These are phyloP conservation scores for Hippocampus zosterae DNA, from an alignment of 2,113 vertebrate species.

Conservation along the genomic window DNA sequence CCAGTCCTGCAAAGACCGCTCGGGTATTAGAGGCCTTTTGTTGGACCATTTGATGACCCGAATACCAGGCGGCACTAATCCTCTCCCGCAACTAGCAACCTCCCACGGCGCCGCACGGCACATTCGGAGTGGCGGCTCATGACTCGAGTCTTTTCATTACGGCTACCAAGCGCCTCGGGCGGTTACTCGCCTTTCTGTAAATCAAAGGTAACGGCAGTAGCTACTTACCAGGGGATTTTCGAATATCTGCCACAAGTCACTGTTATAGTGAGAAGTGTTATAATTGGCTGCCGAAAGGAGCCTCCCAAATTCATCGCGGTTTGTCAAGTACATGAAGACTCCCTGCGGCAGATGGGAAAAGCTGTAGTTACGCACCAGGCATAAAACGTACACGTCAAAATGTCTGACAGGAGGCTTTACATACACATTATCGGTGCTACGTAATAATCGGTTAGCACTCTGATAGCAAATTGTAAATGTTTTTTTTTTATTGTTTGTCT, in stretches of 20 bases:
- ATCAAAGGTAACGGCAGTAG: constrained; percentile 5
- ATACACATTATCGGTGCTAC: constrained; percentile 24
- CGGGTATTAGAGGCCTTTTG: constrained; percentile 20
- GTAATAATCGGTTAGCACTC: constrained; percentile 18
- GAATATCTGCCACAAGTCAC: constrained; percentile 97
- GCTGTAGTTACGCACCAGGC: constrained; percentile 39
- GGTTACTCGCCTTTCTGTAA: constrained; percentile 6
- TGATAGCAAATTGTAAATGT: constrained; percentile 6
- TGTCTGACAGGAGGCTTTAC: constrained; percentile 8
- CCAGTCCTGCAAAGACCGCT: constrained; percentile 83
- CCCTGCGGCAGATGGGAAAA: constrained; percentile 76
- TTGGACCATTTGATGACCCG: constrained; percentile 29
- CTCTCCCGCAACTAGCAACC: neutral
- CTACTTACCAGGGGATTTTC: constrained; percentile 95
- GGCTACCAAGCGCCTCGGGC: constrained; percentile 35
- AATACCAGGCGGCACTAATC: constrained; percentile 47
- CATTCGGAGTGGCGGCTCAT: neutral
- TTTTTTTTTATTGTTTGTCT: constrained; percentile 1
- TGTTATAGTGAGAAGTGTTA: constrained; percentile 91
- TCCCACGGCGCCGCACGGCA: constrained; percentile 16
- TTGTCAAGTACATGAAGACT: constrained; percentile 96
- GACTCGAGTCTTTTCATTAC: constrained; percentile 32
- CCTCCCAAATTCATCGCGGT: constrained; percentile 93
- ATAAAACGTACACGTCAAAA: constrained; percentile 8
- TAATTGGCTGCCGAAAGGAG: constrained; percentile 94